Conservation (phyloP, 2,888 invertebrate species). For the Aspidiotus rigidus region DNA sequence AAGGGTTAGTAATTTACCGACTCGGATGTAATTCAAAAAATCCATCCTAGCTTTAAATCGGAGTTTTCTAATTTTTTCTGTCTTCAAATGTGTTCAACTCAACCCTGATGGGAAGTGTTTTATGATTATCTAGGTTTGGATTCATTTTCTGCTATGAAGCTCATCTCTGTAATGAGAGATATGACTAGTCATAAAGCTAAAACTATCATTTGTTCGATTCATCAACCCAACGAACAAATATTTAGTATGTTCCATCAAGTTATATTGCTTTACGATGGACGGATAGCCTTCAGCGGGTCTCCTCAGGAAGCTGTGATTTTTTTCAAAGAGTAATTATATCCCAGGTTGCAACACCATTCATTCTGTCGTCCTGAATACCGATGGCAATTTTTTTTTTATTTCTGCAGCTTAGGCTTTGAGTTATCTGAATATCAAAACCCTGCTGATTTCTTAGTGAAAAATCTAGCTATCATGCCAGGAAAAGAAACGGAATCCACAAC, state of each 20-base stretch:
- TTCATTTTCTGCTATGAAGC: constrained; percentile 80
- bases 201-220: constrained; percentile 35
- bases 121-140: constrained; percentile 49
- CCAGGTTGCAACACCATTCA: background rate
- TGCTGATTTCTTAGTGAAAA: constrained; percentile 80
- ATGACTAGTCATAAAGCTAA: constrained; percentile 50
- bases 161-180: constrained; percentile 60
- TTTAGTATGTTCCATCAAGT: constrained; percentile 33
- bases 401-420: constrained; percentile 56
- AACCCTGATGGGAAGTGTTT: no score
- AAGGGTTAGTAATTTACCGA: no score
- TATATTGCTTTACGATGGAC: constrained; percentile 34
- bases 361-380: background rate
- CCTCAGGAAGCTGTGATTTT: constrained; percentile 56
- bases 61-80: background rate
- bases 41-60: no score
- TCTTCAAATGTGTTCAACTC: background rate
- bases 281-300: constrained; percentile 70
- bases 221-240: constrained; percentile 35
- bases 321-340: constrained; percentile 55
- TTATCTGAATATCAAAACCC: constrained; percentile 80
- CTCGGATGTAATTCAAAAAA: no score
- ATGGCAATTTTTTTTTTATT: background rate
- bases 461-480: constrained; percentile 62
- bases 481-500: constrained; percentile 49